A percentile compares a stretch with the other conserved stretches of the same genome.
Conservation (phyloP, 2,797 vertebrate species). For the Sebastes reedi region DNA sequence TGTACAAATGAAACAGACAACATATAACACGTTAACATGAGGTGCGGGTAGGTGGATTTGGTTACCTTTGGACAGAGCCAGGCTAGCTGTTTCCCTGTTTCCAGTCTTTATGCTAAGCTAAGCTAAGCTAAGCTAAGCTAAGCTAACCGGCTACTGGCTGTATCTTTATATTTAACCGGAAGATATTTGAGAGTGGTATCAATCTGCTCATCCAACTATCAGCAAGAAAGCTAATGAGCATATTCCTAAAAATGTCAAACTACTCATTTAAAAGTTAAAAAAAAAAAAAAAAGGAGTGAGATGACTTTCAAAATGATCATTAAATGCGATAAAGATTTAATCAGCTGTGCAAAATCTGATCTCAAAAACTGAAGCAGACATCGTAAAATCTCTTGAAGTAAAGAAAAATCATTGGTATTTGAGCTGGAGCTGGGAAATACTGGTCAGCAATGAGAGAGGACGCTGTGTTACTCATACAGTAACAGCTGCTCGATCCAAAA, state of each 20-base stretch:
- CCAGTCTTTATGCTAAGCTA: background rate
- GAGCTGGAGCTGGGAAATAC: background rate
- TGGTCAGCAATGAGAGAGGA: background rate
- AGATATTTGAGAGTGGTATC: background rate
- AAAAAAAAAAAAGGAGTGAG: background rate
- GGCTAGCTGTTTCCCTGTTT: background rate
- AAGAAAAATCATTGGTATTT: conserved; percentile 6
- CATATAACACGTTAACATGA: background rate
- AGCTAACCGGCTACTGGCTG: background rate
- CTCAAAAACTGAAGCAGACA: background rate
- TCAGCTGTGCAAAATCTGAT: conserved; percentile 10
- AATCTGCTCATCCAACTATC: background rate
- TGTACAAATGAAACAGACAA: background rate
- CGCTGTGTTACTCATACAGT: background rate
- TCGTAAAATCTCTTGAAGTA: background rate
- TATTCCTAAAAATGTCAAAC: background rate
- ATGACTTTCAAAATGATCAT: background rate
- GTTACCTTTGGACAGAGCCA: background rate
- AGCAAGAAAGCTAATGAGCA: background rate
- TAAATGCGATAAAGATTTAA: background rate
- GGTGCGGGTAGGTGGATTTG: background rate
- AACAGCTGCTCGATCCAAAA: background rate
- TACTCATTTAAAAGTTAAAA: background rate
- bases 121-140: background rate
- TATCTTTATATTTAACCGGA: background rate